These are phyloP conservation scores for Solenopsis fugax DNA, from an alignment of 1,140 invertebrate genomes.

Conservation along the genomic window DNA sequence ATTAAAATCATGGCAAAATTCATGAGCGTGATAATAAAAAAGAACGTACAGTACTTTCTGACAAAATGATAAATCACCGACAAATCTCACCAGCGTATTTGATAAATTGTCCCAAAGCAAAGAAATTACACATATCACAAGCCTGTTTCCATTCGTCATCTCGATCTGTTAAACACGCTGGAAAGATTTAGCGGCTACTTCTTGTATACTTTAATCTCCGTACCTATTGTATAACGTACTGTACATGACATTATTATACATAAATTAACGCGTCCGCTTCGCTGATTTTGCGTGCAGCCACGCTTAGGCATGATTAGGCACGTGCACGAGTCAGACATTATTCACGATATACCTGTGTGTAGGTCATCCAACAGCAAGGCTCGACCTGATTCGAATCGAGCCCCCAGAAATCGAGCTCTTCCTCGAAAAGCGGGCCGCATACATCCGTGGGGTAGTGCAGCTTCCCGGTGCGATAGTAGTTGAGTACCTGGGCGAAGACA, in stretches of 20 bases:
- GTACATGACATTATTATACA: background rate
- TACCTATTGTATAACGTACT: background rate
- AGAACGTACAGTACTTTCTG: background rate
- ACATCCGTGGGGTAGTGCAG: slow-evolving; percentile 99
- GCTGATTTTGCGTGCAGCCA: slow-evolving; percentile 14
- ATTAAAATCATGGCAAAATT: background rate
- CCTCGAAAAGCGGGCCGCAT: slow-evolving; percentile 99
- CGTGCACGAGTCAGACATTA: slow-evolving; percentile 17
- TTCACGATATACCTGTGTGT: slow-evolving; percentile 93
- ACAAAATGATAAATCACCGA: background rate
- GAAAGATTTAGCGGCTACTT: background rate
- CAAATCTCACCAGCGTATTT: background rate
- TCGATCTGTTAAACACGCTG: background rate
- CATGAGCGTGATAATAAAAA: background rate
- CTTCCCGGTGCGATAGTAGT: slow-evolving; percentile 98
- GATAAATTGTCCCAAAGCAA: background rate
- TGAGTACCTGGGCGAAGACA: slow-evolving; percentile 97
- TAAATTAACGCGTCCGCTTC: background rate
- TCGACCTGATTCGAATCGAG: slow-evolving; percentile 98
- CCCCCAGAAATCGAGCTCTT: slow-evolving; percentile 98
- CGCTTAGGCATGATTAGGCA: slow-evolving; percentile 31
- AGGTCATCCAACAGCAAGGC: slow-evolving; percentile 99
- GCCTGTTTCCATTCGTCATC: background rate
- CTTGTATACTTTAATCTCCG: background rate
- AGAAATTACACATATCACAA: background rate